Percentiles rank a stretch among this genome's conserved stretches.
These are phyloP conservation scores for Anomalospiza imberbis DNA, from an alignment of 2,797 vertebrate species.

Conservation along the genomic window DNA sequence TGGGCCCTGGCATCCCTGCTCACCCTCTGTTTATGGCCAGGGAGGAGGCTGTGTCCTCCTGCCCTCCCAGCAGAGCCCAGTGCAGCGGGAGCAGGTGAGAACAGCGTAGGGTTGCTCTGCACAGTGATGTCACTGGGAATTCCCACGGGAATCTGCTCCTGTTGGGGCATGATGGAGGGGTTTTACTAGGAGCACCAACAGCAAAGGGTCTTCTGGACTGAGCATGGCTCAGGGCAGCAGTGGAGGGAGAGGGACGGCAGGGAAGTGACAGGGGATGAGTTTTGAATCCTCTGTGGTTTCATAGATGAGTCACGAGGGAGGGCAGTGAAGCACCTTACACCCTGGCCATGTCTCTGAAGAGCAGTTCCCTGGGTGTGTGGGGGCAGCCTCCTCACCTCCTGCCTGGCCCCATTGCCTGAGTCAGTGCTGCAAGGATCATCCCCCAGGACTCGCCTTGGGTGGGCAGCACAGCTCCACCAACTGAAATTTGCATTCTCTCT, in stretches of 20 bases:
- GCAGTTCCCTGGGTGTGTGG: not conserved
- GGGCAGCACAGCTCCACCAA: not conserved
- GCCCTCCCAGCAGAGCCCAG: not conserved
- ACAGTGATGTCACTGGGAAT: fast-evolving
- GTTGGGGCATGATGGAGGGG: not conserved
- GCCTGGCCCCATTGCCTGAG: fast-evolving
- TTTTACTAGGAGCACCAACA: not conserved
- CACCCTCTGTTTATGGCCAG: not conserved
- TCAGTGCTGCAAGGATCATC: not conserved
- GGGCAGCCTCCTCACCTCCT: not conserved
- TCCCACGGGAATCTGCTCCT: not conserved
- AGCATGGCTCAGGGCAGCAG: not conserved
- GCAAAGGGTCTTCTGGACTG: not conserved
- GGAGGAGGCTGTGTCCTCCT: not conserved
- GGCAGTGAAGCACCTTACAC: fast-evolving
- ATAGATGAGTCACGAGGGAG: not conserved
- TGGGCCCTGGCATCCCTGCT: not conserved
- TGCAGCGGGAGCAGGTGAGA: fast-evolving
- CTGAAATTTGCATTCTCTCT: not conserved
- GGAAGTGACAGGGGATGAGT: not conserved
- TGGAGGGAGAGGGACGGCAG: not conserved
- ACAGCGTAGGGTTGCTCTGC: not conserved
- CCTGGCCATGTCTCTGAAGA: not conserved
- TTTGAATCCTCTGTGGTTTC: not conserved
- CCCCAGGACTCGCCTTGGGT: not conserved